Percentiles rank a stretch among this genome's conserved stretches.
Evolutionary conservation across 2,797 vertebrate species (phyloP).

Genomic region (Hipposideros larvatus): DNA sequence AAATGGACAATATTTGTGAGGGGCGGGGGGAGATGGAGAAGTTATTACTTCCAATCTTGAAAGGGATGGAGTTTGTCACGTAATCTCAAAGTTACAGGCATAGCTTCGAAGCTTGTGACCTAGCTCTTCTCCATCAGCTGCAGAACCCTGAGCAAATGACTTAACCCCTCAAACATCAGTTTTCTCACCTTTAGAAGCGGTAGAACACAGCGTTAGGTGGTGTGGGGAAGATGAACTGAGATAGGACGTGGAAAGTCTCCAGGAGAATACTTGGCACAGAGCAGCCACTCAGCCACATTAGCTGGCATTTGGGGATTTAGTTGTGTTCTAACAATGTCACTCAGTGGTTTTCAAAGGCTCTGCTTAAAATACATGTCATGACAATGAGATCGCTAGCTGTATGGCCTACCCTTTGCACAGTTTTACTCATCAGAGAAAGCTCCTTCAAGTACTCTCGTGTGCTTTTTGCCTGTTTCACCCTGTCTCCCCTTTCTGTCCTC

Average conservation of each 20-base stretch:
- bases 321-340: not conserved
- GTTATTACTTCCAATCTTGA: not conserved
- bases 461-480: not conserved
- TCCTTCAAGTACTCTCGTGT: too few species aligned
- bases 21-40: not conserved
- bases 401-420: not conserved
- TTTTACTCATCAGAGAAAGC: not conserved
- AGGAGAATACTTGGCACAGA: not conserved
- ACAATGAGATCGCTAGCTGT: not conserved
- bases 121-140: not conserved
- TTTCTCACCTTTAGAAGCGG: not conserved
- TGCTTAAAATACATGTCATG: not conserved
- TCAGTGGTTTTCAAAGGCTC: not conserved
- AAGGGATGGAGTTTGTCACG: not conserved
- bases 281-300: accelerated
- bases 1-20: not conserved
- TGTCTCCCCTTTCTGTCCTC: not conserved
- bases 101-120: not conserved
- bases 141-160: not conserved
- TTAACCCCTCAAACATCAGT: not conserved
- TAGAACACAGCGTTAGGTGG: too few species aligned
- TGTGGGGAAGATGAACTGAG: not conserved
- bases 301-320: not conserved
- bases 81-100: not conserved
- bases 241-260: not conserved